Conservation (phyloP, 2,797 vertebrate species). For the Poecilia gillii region DNA sequence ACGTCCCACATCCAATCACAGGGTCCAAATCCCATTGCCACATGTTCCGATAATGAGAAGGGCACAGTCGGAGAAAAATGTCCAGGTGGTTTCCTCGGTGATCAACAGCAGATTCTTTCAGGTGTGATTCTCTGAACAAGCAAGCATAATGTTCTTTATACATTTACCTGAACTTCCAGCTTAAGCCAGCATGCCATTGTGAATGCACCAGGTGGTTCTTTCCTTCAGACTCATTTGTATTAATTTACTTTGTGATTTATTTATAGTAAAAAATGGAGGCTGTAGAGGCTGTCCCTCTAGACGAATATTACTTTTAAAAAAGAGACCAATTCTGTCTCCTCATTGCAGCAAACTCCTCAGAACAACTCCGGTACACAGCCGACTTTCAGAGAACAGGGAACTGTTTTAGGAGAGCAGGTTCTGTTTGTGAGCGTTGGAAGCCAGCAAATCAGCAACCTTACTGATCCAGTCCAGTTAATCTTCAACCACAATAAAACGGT, state of each 20-base stretch:
- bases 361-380: not conserved
- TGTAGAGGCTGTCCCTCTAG: too few relatives aligned
- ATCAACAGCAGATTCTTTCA: conserved; percentile 66
- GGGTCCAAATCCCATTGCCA: conserved; percentile 66
- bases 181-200: not conserved
- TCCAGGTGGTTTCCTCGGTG: conserved; percentile 51
- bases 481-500: conserved; percentile 63
- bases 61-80: conserved; percentile 7
- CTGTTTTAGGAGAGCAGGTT: conserved; percentile 46
- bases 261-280: too few relatives aligned
- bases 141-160: not conserved
- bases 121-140: conserved; percentile 44
- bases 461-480: conserved; percentile 61
- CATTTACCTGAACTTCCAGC: not conserved
- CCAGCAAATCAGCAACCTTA: conserved; percentile 53
- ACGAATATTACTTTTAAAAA: not conserved
- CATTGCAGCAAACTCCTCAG: conserved; percentile 6
- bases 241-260: too few relatives aligned
- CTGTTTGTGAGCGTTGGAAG: conserved; percentile 70
- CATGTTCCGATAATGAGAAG: conserved; percentile 31
- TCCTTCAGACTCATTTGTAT: not conserved
- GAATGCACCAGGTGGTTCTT: not conserved
- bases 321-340: not conserved
- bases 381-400: not conserved
- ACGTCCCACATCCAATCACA: fast-evolving